These are phyloP conservation scores for Scortum barcoo DNA, from an alignment of 2,113 vertebrate species.

Conservation along the genomic window DNA sequence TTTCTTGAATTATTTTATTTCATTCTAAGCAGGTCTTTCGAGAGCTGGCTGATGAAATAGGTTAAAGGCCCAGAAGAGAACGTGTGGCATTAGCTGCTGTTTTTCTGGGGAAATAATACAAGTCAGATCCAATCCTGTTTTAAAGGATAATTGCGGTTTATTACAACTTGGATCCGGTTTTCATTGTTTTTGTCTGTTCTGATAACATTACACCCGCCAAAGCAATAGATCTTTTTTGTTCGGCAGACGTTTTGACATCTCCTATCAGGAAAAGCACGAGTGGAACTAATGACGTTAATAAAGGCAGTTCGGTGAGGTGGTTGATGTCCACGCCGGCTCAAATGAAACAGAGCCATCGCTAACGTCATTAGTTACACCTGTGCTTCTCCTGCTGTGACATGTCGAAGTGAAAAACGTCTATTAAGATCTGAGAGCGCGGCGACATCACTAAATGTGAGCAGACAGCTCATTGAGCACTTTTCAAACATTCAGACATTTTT, in stretches of 20 bases:
- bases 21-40: background rate
- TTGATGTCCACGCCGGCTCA: background rate
- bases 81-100: background rate
- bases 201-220: background rate
- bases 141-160: background rate
- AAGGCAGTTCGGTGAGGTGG: background rate
- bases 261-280: background rate
- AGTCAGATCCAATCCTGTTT: conserved; percentile 19
- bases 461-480: background rate
- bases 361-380: conserved; percentile 2
- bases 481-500: no score
- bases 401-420: background rate
- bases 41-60: conserved; percentile 8
- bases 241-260: conserved; percentile 1
- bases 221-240: background rate
- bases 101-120: conserved; percentile 11
- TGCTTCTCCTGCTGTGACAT: background rate
- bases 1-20: conserved; percentile 24
- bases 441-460: background rate
- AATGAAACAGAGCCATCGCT: background rate
- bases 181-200: background rate
- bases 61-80: background rate
- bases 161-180: background rate
- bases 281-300: background rate
- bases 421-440: background rate